Percentiles rank a stretch among this genome's conserved stretches.
Conservation (phyloP, 92 coral and sea anemone genomes). For the Nematostella vectensis region DNA sequence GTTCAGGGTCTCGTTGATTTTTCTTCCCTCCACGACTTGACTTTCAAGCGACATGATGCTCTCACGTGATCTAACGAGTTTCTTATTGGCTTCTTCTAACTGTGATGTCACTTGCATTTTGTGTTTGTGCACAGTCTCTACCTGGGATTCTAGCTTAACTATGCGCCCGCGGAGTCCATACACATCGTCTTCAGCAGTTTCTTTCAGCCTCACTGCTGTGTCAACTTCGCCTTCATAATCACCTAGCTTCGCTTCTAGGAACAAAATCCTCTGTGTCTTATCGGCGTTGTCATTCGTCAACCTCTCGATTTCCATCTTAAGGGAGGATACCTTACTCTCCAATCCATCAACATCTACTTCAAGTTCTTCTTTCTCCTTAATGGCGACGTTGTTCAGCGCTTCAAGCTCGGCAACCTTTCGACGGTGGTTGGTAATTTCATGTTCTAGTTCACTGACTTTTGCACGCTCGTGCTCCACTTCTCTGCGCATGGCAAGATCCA, state of each 20-base stretch:
- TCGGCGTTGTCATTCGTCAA: slow-evolving; percentile 54
- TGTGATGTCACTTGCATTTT: slow-evolving; percentile 62
- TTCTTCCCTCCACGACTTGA: slow-evolving; percentile 65
- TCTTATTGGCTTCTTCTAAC: slow-evolving; percentile 53
- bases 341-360: slow-evolving; percentile 80
- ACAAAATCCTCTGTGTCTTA: slow-evolving; percentile 44
- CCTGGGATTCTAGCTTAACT: slow-evolving; percentile 75
- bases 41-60: slow-evolving; percentile 68
- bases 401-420: slow-evolving; percentile 70
- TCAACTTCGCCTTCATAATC: slow-evolving; percentile 69
- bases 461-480: slow-evolving; percentile 66
- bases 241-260: slow-evolving; percentile 47
- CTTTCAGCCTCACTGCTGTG: slow-evolving; percentile 55
- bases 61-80: slow-evolving; percentile 48
- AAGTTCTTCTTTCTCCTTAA: slow-evolving; percentile 76
- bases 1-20: slow-evolving; percentile 65
- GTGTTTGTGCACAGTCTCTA: slow-evolving; percentile 71
- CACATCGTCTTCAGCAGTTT: slow-evolving; percentile 67
- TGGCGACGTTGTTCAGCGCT: slow-evolving; percentile 47
- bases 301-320: slow-evolving; percentile 64
- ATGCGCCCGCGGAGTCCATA: slow-evolving; percentile 65
- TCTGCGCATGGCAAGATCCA: slow-evolving; percentile 61
- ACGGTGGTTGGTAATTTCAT: slow-evolving; percentile 50
- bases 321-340: slow-evolving; percentile 46
- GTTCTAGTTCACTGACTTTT: slow-evolving; percentile 62